These are phyloP conservation scores for Ciconia maguari DNA, from an alignment of 2,113 vertebrate genomes.

Conservation along the genomic window DNA sequence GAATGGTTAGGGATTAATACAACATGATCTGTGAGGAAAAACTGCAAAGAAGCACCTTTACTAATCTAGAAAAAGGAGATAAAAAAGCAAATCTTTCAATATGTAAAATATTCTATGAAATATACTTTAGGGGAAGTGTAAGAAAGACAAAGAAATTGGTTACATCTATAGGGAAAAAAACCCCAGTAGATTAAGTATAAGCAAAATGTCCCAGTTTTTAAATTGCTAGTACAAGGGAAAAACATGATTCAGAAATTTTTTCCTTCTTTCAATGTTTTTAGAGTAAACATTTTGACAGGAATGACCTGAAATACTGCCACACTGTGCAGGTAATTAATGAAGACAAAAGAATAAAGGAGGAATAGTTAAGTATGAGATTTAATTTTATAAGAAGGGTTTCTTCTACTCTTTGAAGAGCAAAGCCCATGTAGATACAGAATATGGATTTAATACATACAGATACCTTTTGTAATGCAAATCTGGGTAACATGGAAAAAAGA, in stretches of 20 bases:
- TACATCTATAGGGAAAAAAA: neutral
- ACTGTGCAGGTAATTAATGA: neutral
- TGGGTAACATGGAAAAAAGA: neutral
- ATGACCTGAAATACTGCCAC: neutral
- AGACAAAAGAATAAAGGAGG: neutral
- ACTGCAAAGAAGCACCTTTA: neutral
- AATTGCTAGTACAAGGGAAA: neutral
- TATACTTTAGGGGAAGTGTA: neutral
- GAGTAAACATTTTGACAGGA: neutral
- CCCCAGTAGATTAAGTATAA: neutral
- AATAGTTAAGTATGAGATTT: neutral
- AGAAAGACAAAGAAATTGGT: neutral
- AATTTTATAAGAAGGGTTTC: neutral
- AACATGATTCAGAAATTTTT: neutral
- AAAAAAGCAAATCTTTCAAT: neutral
- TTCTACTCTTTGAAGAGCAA: constrained; percentile 1
- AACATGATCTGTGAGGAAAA: neutral
- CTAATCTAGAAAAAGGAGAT: neutral
- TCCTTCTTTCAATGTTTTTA: neutral
- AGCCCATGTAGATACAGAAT: neutral
- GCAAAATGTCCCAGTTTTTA: neutral
- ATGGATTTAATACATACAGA: neutral
- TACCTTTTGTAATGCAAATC: neutral
- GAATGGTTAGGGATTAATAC: neutral
- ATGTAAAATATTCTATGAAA: neutral